Evolutionary conservation across 2,797 vertebrate species (phyloP).

Genomic region (Hypotaenidia okinawae): DNA sequence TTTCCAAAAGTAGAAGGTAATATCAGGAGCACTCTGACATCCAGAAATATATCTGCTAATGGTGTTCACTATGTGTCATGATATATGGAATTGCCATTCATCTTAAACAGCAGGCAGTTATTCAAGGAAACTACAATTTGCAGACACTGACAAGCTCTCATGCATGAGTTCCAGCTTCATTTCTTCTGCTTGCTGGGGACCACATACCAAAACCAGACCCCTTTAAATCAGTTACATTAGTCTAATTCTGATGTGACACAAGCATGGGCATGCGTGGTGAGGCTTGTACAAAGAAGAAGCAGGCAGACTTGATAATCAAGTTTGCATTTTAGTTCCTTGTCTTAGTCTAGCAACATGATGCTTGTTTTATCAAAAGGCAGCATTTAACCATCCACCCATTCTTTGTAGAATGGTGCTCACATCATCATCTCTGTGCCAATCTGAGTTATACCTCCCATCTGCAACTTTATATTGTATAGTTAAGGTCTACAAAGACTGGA

Average conservation of each 20-base stretch:
- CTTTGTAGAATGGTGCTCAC: not conserved
- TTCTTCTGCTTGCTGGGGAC: constrained; percentile 45
- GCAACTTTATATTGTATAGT: not conserved
- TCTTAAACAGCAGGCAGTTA: constrained; percentile 60
- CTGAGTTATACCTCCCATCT: not conserved
- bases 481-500: not conserved
- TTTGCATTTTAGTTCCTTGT: not conserved
- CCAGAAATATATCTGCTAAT: constrained; percentile 56
- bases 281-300: not conserved
- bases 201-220: constrained; percentile 28
- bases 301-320: not conserved
- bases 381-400: not conserved
- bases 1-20: constrained; percentile 36
- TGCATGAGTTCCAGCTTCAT: constrained; percentile 59
- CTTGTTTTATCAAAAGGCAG: not conserved
- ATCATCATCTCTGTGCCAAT: not conserved
- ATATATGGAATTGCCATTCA: constrained; percentile 67
- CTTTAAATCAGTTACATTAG: constrained; percentile 36
- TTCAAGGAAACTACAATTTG: constrained; percentile 61
- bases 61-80: constrained; percentile 49
- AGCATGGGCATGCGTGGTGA: not conserved
- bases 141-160: constrained; percentile 58
- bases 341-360: not conserved
- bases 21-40: constrained; percentile 21
- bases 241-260: constrained; percentile 17